Evolutionary conservation across 2,888 invertebrate species (phyloP).

Genomic region (Melieria crassipennis): DNA sequence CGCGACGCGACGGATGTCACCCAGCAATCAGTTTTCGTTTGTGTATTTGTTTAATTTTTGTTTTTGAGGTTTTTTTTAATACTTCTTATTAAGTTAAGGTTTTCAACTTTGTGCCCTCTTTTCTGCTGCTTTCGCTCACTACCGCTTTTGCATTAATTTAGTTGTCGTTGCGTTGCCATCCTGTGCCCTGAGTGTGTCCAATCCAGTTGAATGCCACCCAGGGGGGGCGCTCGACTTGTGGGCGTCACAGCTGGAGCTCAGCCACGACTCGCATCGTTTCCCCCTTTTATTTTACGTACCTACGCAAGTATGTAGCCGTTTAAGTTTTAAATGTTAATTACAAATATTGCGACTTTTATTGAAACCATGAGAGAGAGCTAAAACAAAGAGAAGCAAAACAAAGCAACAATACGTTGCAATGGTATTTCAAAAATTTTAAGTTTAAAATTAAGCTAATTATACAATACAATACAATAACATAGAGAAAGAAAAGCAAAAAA

Average conservation of each 20-base stretch:
- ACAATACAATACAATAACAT: conserved; percentile 10
- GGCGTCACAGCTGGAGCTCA: too few species aligned
- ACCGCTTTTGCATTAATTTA: too few species aligned
- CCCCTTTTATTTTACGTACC: too few species aligned
- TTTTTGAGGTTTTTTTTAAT: too few species aligned
- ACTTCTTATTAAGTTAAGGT: too few species aligned
- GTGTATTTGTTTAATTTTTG: background rate
- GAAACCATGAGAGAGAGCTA: conserved; percentile 3
- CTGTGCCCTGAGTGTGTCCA: too few species aligned
- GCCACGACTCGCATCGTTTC: too few species aligned
- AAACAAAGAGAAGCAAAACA: conserved; percentile 2
- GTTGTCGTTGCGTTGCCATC: too few species aligned
- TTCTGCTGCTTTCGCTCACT: too few species aligned
- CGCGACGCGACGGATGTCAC: conserved; percentile 10
- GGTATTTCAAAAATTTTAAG: conserved; percentile 30
- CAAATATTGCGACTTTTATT: background rate
- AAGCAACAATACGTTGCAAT: conserved; percentile 2
- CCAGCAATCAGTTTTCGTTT: conserved; percentile 16
- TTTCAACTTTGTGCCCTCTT: too few species aligned
- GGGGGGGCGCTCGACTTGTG: too few species aligned
- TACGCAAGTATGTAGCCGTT: conserved; percentile 7
- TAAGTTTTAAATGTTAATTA: conserved; percentile 25
- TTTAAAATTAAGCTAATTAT: conserved; percentile 32
- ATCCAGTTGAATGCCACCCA: too few species aligned
- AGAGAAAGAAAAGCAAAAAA: conserved; percentile 2